A percentile compares a stretch with the other conserved stretches of the same genome.
phyloP scores from a whole-genome alignment of 1,140 invertebrate genomes.

The Listronotus bonariensis region DNA sequence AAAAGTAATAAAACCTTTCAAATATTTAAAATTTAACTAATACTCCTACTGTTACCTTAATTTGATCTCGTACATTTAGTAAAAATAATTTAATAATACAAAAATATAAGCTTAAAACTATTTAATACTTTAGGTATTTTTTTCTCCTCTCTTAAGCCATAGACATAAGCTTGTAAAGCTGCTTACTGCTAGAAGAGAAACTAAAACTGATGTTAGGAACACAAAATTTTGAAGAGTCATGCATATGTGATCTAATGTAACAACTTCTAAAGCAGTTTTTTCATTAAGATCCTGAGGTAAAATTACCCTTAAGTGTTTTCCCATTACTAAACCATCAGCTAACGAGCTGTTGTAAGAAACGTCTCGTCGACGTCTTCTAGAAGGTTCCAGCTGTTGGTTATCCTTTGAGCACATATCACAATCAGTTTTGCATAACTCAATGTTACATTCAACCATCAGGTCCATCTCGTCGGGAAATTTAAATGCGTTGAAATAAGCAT shows the following conservation, averaged over 20 bases:
- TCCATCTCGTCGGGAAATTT: slow-evolving; percentile 90
- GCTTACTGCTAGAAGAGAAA: slow-evolving; percentile 55
- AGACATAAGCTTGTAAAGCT: slow-evolving; percentile 54
- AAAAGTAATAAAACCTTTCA: too few relatives aligned
- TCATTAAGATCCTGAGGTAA: slow-evolving; percentile 65
- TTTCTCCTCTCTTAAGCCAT: slow-evolving; percentile 48
- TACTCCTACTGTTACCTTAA: too few relatives aligned
- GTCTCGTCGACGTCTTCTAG: slow-evolving; percentile 60
- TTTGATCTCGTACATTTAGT: too few relatives aligned
- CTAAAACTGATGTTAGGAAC: slow-evolving; percentile 50
- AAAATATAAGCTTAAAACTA: too few relatives aligned
- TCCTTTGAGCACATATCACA: slow-evolving; percentile 74
- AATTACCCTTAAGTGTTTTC: slow-evolving; percentile 67
- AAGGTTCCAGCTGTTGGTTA: slow-evolving; percentile 69
- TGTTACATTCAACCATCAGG: slow-evolving; percentile 81
- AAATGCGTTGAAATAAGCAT: slow-evolving; percentile 82
- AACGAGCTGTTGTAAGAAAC: slow-evolving; percentile 58
- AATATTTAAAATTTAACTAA: too few relatives aligned
- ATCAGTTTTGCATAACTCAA: slow-evolving; percentile 81
- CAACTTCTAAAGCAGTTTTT: slow-evolving; percentile 45
- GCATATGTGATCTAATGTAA: slow-evolving; percentile 53
- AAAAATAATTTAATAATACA: too few relatives aligned
- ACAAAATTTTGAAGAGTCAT: slow-evolving; percentile 57
- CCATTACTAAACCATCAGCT: slow-evolving; percentile 63
- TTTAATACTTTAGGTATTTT: slow-evolving; percentile 22